Base-by-base conservation (phyloP, 2,888 invertebrate genomes). In the Linnaemya vulpina region DNA sequence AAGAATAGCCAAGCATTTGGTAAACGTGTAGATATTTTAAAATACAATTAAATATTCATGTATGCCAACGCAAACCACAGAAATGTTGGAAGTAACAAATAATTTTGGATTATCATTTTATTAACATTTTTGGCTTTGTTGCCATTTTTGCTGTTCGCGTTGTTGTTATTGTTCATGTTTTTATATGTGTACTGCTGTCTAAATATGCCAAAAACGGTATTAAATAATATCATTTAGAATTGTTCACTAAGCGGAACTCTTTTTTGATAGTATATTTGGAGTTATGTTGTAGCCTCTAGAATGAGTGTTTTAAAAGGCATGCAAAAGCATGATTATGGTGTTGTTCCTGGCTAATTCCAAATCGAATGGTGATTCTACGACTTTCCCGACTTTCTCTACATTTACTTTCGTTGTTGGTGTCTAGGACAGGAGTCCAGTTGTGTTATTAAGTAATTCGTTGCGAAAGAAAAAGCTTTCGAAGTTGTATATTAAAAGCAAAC, bases 81-180 rank as follows among this genome's bases (percentile, higher is more conserved):
- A 30, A 70, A 62, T 70, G 25, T 55, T 82, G 70, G 49, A 74
- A 74, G 46, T 73, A 58, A 55, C 46, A 25, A 65, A 79, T 55
- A 73, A 73, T 58, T 65, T 80, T 80, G 49, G 49, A 73, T 80
- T 49, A 67, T 65, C 35, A 73, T 22, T 79, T 79, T 49, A 76
- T 76, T 58, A 67, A 58, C 15, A 58, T 49, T 74, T 62, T 74
- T 62, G 15, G 25, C 22, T 68, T 30, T 53, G 7, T 15, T 76
- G 43, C 22, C 30, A n/a, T 43, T 75, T 63, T 11, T 22, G 35
- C 11, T 53, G 25, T 40, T 25, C 10, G 9, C 11, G 22, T 53
- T 58, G 38, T 20, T 55, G 30, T 46, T 30, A 17, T 25, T 43
- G 43, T 43, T 30, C 5, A 11, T 55, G n/a, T n/a, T 38, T 5